phyloP scores from a whole-genome alignment of 2,888 invertebrate species.

The Andricus quercusramuli region DNA sequence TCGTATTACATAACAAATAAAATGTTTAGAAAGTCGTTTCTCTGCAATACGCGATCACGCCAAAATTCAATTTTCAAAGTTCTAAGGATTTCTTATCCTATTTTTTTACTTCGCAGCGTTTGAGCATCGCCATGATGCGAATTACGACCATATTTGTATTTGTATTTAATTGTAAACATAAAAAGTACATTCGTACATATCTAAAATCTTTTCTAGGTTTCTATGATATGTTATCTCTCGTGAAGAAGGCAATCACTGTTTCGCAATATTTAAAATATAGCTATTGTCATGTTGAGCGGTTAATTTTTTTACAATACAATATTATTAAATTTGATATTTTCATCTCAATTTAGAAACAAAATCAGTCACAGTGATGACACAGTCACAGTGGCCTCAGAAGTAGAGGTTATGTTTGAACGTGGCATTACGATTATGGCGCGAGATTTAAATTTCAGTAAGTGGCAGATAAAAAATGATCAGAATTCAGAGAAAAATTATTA shows the following conservation, averaged over 20 bases:
- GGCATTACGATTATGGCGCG: no score
- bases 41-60: not conserved
- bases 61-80: not conserved
- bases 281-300: not conserved
- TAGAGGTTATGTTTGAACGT: no score
- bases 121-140: conserved; percentile 19
- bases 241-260: conserved; percentile 15
- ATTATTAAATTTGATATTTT: not conserved
- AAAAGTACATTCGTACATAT: conserved; percentile 30
- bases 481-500: not conserved
- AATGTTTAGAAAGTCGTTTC: not conserved
- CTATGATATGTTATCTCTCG: conserved; percentile 35
- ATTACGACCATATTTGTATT: conserved; percentile 14
- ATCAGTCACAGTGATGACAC: no score
- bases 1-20: conserved; percentile 14
- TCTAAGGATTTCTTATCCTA: not conserved
- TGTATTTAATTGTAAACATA: not conserved
- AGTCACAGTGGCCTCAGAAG: no score
- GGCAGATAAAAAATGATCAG: no score
- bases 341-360: not conserved
- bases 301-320: not conserved
- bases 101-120: conserved; percentile 1
- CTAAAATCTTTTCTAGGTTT: conserved; percentile 28
- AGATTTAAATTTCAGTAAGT: no score
- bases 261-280: not conserved